Conservation (phyloP, 2,797 vertebrate genomes). For the Petrocephalus sullivani region DNA sequence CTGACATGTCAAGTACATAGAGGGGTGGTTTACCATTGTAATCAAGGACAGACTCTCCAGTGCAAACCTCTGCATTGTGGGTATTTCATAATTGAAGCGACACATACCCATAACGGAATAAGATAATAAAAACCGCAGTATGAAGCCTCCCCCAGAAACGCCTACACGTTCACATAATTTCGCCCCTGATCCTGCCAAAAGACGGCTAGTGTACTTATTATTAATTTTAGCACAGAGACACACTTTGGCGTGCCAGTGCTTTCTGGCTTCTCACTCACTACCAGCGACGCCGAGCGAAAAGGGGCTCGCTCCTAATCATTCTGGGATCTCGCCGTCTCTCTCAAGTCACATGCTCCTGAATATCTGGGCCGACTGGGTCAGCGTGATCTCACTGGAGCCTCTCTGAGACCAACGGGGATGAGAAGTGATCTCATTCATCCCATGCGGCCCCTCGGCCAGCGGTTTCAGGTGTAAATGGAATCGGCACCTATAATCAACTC, state of each 20-base stretch:
- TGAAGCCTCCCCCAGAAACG: slow-evolving; percentile 25
- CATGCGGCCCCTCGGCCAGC: neutral
- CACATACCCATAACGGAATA: slow-evolving; percentile 7
- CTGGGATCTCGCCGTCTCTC: neutral
- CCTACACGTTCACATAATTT: slow-evolving; percentile 20
- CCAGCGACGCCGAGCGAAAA: neutral
- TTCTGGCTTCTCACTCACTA: neutral
- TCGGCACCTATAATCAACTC: neutral
- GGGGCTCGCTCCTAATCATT: neutral
- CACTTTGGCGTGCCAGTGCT: neutral
- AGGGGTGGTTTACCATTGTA: slow-evolving; percentile 17
- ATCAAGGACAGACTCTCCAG: neutral
- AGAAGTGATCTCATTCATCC: neutral
- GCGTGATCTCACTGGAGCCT: neutral
- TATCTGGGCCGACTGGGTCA: neutral
- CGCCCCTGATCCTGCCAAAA: slow-evolving; percentile 8
- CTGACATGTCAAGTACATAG: neutral
- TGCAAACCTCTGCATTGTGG: neutral
- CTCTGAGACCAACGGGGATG: neutral
- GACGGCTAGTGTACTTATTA: neutral
- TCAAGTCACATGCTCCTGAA: neutral
- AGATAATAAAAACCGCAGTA: neutral
- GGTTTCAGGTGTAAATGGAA: neutral
- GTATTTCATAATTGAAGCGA: slow-evolving; percentile 35
- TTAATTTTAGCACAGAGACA: neutral